Base-by-base conservation (phyloP, 2,888 invertebrate genomes). In the Reticulitermes lucifugus region DNA sequence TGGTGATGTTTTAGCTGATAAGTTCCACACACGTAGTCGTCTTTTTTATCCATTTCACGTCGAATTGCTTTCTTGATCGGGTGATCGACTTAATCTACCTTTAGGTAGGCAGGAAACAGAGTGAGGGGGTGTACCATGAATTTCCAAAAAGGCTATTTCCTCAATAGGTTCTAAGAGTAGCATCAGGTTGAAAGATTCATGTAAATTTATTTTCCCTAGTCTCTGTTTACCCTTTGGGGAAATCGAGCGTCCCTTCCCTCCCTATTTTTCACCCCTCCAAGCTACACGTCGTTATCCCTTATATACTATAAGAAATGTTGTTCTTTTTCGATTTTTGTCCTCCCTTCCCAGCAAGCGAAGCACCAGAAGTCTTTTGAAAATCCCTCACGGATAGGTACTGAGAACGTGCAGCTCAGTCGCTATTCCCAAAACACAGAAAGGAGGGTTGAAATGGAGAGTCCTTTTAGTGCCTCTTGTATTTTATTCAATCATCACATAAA, bases 401-500 rank as follows among this genome's bases (percentile, higher is more conserved):
- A 25, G n/a, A 18, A 70, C 25, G 70, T 70, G 29, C 22, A 41
- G 10, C 46, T 46, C 46, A 46, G 35, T 73, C 73, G 73, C 18
- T 73, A 73, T 14, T 55, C 55, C 55, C 55, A 18, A 70, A 29
- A 70, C 41, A 73, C 73, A 41, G 73, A 18, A 18, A 55, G 18
- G 55, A 18, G 55, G 55, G 25, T 21, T n/a, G 77, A 77, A 77
- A 77, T 25, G 73, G 73, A 29, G 73, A 73, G 77, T 22, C 22
- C n/a, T 65, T 65, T 65, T 65, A 65, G 25, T 10, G 25, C 25
- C 65, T 65, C 65, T 65, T 77, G 77, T 77, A 77, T 77, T 77
- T 77, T 77, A 77, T 77, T 77, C 77, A 84, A 79, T 84, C 79
- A 59, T 65, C 70, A 79, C 84, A 84, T 84, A 79, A 79, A 79